Evolutionary conservation across 2,797 vertebrate species (phyloP).

Genomic region (Sphenodon punctatus): DNA sequence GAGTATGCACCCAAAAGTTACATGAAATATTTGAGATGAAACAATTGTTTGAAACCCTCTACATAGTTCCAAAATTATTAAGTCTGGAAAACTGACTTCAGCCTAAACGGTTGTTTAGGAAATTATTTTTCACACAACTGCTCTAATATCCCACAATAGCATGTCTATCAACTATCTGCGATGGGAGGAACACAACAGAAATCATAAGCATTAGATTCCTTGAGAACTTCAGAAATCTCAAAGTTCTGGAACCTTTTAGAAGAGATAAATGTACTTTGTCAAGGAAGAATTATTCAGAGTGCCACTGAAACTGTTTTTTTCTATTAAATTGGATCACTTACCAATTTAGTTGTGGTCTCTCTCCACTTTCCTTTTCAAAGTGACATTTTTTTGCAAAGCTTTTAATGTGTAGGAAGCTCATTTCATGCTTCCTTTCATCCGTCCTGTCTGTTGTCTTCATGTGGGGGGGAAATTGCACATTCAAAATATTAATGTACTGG

Average conservation of each 20-base stretch:
- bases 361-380: constrained; percentile 12
- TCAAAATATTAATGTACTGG: background rate
- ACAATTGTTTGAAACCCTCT: too few species aligned
- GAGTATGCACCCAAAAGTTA: too few species aligned
- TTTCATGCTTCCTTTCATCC: background rate
- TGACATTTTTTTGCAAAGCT: background rate
- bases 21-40: too few species aligned
- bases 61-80: too few species aligned
- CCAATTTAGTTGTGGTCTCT: background rate
- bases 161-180: background rate
- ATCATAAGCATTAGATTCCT: background rate
- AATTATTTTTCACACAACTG: too few species aligned
- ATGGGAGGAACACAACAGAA: background rate
- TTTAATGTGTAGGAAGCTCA: constrained; percentile 25
- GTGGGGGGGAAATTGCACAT: constrained; percentile 3
- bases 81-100: too few species aligned
- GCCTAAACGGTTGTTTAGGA: too few species aligned
- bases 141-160: too few species aligned
- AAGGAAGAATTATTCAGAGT: constrained; percentile 7
- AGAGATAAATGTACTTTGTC: background rate
- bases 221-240: constrained; percentile 2
- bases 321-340: constrained; percentile 6
- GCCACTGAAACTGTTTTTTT: constrained; percentile 15
- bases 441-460: background rate
- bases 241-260: constrained; percentile 11